phyloP scores from a whole-genome alignment of 2,888 invertebrate genomes.

The Flabesymbios commensalis region DNA sequence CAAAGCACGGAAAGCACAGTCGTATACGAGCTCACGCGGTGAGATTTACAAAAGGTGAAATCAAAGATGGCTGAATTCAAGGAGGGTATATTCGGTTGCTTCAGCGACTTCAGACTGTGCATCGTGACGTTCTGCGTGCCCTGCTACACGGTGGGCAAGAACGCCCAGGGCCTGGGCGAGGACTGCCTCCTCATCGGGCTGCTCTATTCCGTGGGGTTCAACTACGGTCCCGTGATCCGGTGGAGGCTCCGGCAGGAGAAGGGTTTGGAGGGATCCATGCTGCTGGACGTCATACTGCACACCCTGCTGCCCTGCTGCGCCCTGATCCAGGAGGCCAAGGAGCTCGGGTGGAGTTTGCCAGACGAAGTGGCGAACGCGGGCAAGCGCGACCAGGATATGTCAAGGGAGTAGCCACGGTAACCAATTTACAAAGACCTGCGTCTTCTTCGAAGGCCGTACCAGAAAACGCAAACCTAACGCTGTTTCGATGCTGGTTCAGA shows the following conservation, averaged over 20 bases:
- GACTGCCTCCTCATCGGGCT: slow-evolving; percentile 13
- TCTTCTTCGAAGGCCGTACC: no score
- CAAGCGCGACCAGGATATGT: slow-evolving; percentile 19
- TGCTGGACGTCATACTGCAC: slow-evolving; percentile 25
- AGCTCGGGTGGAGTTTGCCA: slow-evolving; percentile 25
- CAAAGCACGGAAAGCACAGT: no score
- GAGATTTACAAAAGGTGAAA: no score
- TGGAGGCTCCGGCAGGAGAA: slow-evolving; percentile 31
- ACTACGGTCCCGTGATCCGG: slow-evolving; percentile 23
- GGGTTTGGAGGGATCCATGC: slow-evolving; percentile 28
- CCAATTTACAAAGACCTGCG: no score
- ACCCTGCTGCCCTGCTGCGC: slow-evolving; percentile 32
- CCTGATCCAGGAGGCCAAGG: slow-evolving; percentile 34
- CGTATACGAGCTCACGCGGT: no score
- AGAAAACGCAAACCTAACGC: no score
- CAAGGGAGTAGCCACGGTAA: no score
- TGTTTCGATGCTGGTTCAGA: no score
- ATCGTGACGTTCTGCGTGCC: slow-evolving; percentile 25
- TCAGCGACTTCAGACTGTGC: slow-evolving; percentile 26
- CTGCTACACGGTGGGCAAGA: slow-evolving; percentile 31
- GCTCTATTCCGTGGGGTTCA: slow-evolving; percentile 16
- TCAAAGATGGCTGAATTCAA: no score
- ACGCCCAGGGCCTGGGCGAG: slow-evolving; percentile 30
- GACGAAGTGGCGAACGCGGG: slow-evolving; percentile 27
- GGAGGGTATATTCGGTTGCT: slow-evolving; percentile 25